Percentiles rank a stretch among this genome's conserved stretches.
Evolutionary conservation across 2,888 invertebrate genomes (phyloP).

Genomic region (Nomada goodeniana): DNA sequence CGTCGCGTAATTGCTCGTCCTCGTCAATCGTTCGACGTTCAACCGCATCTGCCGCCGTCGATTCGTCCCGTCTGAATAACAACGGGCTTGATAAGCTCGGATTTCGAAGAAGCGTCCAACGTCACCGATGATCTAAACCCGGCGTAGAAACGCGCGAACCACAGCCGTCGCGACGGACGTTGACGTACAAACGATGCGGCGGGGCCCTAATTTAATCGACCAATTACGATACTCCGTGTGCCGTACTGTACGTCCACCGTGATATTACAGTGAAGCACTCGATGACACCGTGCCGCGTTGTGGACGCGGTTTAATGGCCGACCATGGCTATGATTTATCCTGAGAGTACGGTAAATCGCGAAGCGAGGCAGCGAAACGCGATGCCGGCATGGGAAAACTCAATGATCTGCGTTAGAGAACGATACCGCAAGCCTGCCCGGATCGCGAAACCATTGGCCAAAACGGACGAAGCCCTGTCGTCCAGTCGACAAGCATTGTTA

Average conservation of each 20-base stretch:
- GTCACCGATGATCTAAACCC: slow-evolving; percentile 38
- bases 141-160: slow-evolving; percentile 34
- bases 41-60: slow-evolving; percentile 1
- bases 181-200: slow-evolving; percentile 59
- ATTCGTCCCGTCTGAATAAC: background rate
- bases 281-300: slow-evolving; percentile 48
- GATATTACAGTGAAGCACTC: slow-evolving; percentile 46
- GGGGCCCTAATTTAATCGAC: slow-evolving; percentile 66
- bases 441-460: slow-evolving; percentile 41
- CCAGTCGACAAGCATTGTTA: slow-evolving; percentile 22
- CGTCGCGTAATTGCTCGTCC: slow-evolving; percentile 5
- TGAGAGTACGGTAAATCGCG: slow-evolving; percentile 35
- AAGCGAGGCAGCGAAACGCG: slow-evolving; percentile 49
- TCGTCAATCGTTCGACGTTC: background rate
- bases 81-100: background rate
- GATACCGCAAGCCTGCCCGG: slow-evolving; percentile 54
- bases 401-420: slow-evolving; percentile 69
- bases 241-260: slow-evolving; percentile 36
- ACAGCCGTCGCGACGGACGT: slow-evolving; percentile 42
- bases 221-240: slow-evolving; percentile 59
- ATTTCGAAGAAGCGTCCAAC: slow-evolving; percentile 38
- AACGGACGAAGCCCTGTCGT: slow-evolving; percentile 50
- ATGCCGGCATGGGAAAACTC: slow-evolving; percentile 63
- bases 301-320: slow-evolving; percentile 58
- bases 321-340: slow-evolving; percentile 61